These are phyloP conservation scores for Branchipolynoe longqiensis DNA, from an alignment of 2,888 invertebrate genomes.

Conservation along the genomic window DNA sequence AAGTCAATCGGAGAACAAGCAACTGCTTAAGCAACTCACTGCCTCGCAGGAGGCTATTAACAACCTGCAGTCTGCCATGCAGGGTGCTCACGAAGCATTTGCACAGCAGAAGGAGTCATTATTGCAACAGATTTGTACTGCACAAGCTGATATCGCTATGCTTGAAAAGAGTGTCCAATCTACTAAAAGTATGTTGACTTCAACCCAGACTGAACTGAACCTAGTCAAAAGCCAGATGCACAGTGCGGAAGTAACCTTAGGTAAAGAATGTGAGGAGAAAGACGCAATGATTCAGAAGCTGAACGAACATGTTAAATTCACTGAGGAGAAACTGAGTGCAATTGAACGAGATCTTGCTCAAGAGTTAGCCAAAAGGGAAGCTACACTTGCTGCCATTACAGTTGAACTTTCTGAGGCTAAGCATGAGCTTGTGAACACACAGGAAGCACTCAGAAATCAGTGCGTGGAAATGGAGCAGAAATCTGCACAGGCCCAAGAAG, in stretches of 20 bases:
- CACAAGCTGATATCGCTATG: neutral
- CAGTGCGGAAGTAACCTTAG: neutral
- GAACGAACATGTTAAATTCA: neutral
- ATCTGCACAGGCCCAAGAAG: neutral
- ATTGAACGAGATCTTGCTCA: neutral
- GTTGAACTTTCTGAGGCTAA: neutral
- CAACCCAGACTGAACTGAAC: neutral
- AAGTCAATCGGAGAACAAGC: neutral
- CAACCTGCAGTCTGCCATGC: conserved; percentile 16
- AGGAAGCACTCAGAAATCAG: neutral
- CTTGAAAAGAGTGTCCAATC: neutral
- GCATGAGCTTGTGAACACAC: neutral
- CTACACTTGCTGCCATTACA: neutral
- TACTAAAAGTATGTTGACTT: neutral
- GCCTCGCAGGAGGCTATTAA: neutral
- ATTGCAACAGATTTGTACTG: neutral
- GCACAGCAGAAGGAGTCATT: conserved; percentile 1
- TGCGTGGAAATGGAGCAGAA: neutral
- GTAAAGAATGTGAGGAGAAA: neutral
- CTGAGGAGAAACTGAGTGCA: neutral
- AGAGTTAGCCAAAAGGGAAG: neutral
- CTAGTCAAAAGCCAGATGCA: neutral
- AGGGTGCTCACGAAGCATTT: neutral
- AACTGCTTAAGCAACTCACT: neutral
- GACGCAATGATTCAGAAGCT: neutral